Conservation (phyloP, 2,797 vertebrate species). For the Malurus leucopterus region DNA sequence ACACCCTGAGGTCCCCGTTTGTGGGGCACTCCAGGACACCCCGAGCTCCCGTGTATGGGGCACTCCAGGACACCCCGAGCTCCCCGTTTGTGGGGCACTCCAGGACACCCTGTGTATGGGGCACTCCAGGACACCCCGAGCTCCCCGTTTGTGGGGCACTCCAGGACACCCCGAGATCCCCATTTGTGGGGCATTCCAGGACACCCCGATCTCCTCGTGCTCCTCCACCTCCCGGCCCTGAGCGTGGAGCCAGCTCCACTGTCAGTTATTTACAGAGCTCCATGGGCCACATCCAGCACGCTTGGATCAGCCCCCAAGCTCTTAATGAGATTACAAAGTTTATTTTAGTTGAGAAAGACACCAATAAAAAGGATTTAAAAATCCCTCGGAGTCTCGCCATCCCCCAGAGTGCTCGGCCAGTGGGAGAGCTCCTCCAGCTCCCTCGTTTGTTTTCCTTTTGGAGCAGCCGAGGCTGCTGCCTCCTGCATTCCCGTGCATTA, state of each 20-base stretch:
- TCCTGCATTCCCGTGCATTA: constrained; percentile 27
- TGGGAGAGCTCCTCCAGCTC: background rate
- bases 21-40: no score
- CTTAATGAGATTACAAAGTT: constrained; percentile 41
- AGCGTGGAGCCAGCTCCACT: background rate
- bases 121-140: background rate
- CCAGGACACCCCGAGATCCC: background rate
- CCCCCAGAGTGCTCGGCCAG: background rate
- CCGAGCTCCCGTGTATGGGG: background rate
- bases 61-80: background rate
- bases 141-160: fast-evolving
- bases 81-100: background rate
- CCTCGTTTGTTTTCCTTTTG: background rate
- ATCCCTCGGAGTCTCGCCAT: background rate
- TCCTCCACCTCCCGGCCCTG: background rate
- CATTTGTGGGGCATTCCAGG: background rate
- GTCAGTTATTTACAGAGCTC: background rate
- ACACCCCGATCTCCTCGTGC: background rate
- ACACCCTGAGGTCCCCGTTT: background rate
- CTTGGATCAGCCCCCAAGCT: constrained; percentile 4
- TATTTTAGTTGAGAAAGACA: constrained; percentile 41
- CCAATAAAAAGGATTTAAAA: constrained; percentile 34
- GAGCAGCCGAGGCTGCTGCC: background rate
- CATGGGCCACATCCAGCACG: background rate
- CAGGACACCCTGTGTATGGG: background rate